Evolutionary conservation across 2,797 vertebrate species (phyloP), one percentile per base, ranked within the genome.

Genomic region (Momotus momota): DNA sequence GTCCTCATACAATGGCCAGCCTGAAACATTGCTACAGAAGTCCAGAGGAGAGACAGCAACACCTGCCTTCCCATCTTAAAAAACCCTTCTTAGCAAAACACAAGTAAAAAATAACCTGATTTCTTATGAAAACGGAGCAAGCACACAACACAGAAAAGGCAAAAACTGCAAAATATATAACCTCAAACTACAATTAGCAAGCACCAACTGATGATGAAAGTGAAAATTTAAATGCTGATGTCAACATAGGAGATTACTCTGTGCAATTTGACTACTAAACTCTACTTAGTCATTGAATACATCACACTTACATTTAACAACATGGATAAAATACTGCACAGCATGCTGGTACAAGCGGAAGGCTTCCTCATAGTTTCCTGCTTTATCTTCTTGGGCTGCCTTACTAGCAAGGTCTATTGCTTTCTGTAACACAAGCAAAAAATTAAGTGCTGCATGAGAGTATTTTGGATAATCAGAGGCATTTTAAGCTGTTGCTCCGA

Each of bases 241-340:
- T 65, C 69, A 90, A 91, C 45, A 7, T 7, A 57, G 10, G 20
- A 74, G 49, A 85, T 38, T 60, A 52, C 13, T 51, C 79, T 82
- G 22, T 18, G 51, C 26, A 91, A 83, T 60, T 18, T 57, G 70
- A 61, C 29, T 1, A 55, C 51, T 58, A 69, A 82, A 75, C 62
- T 51, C 9, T n/a, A 60, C 14, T 5, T 70, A 45, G n/a, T 41
- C 26, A 82, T 11, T 55, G 88, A 75, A 22, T 7, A 61, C 22
- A 10, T n/a, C 25, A 51, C 78, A 92, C 99, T 98, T 98, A 99
- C 99, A 99, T 98, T 99, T 99, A 88, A 99, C 57, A 80, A 99
- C 98, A 60, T 99, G 99, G 65, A 99, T 97, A 97, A 99, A 99
- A 97, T 99, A 99, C 97, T 99, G 99, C 90, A 99, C 99, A 57